Evolutionary conservation across 2,888 invertebrate species (phyloP), one percentile per base, ranked within the genome.

Genomic region (Mimumesa dahlbomi): DNA sequence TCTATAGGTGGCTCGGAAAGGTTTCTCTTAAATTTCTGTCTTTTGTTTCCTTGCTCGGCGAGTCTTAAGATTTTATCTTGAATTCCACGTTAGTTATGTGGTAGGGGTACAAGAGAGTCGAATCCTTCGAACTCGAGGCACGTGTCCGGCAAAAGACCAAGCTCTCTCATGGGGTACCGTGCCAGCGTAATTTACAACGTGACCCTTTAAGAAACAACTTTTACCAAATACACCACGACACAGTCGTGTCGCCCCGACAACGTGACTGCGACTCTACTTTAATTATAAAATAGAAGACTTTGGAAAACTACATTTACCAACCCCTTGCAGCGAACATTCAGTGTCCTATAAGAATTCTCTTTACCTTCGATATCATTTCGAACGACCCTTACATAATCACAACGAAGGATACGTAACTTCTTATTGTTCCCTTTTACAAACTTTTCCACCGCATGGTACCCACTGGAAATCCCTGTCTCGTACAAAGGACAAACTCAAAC

Each of bases 161-260:
- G n/a, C n/a, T n/a, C n/a, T n/a, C n/a, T 7, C 16, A 3, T 42
- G 16, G 16, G 40, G 40, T 42, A 42, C 40, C 40, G 1, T 4
- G 34, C 4, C 34, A 34, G 11, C n/a, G 48, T 58, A 58, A 58
- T 58, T 58, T 58, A 45, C 53, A 53, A 46, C 45, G 53, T 38
- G 53, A 58, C 49, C 40, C 48, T 38, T 29, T 61, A 36, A 61
- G 43, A 61, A 42, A 29, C 48, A 58, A 22, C 53, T 67, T 67
- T 58, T 67, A 67, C 46, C 42, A 56, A 67, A 52, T 25, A 42
- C 50, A 4, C 34, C n/a, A n/a, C 34, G n/a, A 3, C n/a, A 9
- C 11, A 34, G 34, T 34, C 34, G 34, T 34, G 34, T 45, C 36
- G n/a, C 36, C 11, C 21, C 31, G 2, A 7, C 14, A 42, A 21